Evolutionary conservation across 1,140 invertebrate genomes (phyloP).

Genomic region (Drosophila albomicans): DNA sequence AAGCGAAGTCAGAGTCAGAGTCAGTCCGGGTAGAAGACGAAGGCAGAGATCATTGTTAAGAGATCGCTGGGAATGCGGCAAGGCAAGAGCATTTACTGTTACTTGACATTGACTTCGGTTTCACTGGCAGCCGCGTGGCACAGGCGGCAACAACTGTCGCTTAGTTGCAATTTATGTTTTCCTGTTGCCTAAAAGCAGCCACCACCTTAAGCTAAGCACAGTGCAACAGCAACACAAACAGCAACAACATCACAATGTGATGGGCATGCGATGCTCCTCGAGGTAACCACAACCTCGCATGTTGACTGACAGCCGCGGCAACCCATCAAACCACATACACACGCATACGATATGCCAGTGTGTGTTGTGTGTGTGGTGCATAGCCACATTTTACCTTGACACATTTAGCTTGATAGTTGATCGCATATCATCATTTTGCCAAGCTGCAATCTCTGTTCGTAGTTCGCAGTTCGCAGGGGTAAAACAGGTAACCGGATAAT

Average conservation of each 20-base stretch:
- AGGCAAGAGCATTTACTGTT: constrained; percentile 59
- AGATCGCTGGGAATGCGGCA: constrained; percentile 44
- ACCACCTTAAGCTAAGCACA: constrained; percentile 39
- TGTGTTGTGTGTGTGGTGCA: constrained; percentile 5
- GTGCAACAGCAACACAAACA: constrained; percentile 11
- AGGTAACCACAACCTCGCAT: constrained; percentile 55
- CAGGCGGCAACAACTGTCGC: constrained; percentile 62
- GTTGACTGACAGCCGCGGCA: constrained; percentile 45
- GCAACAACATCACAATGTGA: constrained; percentile 21
- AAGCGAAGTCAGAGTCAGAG: background rate
- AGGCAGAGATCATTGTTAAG: constrained; percentile 28
- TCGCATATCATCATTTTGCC: constrained; percentile 53
- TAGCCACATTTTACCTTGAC: constrained; percentile 73
- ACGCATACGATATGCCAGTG: background rate
- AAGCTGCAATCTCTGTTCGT: constrained; percentile 6
- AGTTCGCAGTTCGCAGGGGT: background rate
- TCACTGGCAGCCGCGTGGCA: constrained; percentile 34
- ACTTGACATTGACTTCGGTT: constrained; percentile 64
- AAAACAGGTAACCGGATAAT: constrained; percentile 13
- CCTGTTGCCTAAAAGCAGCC: constrained; percentile 68
- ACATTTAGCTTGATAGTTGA: constrained; percentile 70
- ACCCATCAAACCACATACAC: constrained; percentile 18
- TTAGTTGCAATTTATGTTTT: constrained; percentile 78
- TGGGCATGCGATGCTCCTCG: constrained; percentile 40
- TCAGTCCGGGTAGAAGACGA: background rate